Conservation (phyloP, 2,113 vertebrate genomes). For the Pelobates fuscus region DNA sequence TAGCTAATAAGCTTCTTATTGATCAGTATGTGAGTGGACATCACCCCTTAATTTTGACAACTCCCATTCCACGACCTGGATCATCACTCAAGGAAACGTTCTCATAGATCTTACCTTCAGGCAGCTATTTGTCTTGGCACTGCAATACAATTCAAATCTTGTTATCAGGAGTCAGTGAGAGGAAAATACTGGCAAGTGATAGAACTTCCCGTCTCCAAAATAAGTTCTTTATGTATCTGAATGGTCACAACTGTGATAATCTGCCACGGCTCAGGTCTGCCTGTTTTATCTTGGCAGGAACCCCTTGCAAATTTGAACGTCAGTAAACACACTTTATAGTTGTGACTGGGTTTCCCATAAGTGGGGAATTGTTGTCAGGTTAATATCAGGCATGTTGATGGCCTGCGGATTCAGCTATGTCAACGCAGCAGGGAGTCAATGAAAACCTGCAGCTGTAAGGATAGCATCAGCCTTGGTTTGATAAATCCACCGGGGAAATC, state of each 20-base stretch:
- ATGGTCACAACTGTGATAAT: slow-evolving; percentile 61
- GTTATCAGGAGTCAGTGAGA: not conserved
- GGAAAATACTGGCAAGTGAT: slow-evolving; percentile 25
- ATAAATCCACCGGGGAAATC: slow-evolving; percentile 52
- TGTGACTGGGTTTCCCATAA: slow-evolving; percentile 55
- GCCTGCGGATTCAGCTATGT: slow-evolving; percentile 59
- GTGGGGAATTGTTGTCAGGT: slow-evolving; percentile 57
- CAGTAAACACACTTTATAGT: slow-evolving; percentile 53
- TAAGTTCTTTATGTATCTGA: slow-evolving; percentile 61
- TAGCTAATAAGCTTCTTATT: too few species aligned
- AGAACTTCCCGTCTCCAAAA: slow-evolving; percentile 22
- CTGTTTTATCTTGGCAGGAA: slow-evolving; percentile 64
- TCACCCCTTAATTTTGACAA: not conserved
- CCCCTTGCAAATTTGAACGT: slow-evolving; percentile 60
- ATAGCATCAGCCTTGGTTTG: slow-evolving; percentile 21
- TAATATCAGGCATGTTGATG: slow-evolving; percentile 49
- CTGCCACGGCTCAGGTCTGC: slow-evolving; percentile 55
- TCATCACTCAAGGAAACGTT: not conserved
- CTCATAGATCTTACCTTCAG: not conserved
- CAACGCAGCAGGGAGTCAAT: slow-evolving; percentile 24
- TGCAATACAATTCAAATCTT: not conserved
- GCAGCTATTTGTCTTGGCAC: slow-evolving; percentile 48
- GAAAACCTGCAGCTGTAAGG: slow-evolving; percentile 20
- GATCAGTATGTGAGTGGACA: too few species aligned
- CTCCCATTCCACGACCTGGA: not conserved